phyloP scores from a whole-genome alignment of 1,140 invertebrate species.

The Pissodes strobi region DNA sequence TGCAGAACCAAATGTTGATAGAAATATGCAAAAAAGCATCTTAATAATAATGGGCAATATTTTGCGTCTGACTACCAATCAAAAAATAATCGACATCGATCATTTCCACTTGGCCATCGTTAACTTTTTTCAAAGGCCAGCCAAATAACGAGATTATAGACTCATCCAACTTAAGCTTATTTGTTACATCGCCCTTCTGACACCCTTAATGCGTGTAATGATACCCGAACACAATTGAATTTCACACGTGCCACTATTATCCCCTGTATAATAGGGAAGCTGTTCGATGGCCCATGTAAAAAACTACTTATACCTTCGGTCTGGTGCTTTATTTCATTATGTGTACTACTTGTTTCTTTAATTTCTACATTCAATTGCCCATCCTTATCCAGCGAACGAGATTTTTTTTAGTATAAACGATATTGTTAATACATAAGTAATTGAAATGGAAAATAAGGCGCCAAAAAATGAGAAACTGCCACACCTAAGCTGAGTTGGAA shows the following conservation, averaged over 20 bases:
- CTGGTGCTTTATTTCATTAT: slow-evolving; percentile 4
- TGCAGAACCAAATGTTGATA: too few relatives aligned
- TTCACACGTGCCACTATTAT: slow-evolving; percentile 41
- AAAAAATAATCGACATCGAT: not conserved
- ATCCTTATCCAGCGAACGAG: too few relatives aligned
- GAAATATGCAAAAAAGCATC: too few relatives aligned
- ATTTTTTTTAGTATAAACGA: too few relatives aligned
- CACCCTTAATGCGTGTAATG: slow-evolving; percentile 44
- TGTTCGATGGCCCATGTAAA: slow-evolving; percentile 32
- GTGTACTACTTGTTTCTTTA: slow-evolving; percentile 5
- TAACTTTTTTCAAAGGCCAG: not conserved
- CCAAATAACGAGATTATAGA: slow-evolving; percentile 25
- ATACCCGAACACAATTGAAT: slow-evolving; percentile 50
- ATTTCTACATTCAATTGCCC: too few relatives aligned
- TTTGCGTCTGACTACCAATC: not conserved
- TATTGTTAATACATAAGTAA: too few relatives aligned
- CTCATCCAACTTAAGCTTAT: slow-evolving; percentile 25
- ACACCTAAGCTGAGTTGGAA: too few relatives aligned
- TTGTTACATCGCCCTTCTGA: slow-evolving; percentile 25
- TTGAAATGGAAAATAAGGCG: too few relatives aligned
- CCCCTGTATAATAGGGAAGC: slow-evolving; percentile 19
- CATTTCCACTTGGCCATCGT: not conserved
- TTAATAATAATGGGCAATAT: too few relatives aligned
- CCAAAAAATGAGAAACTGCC: too few relatives aligned
- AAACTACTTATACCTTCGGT: slow-evolving; percentile 34